Conservation (phyloP, 2,113 vertebrate genomes). For the Nyctereutes procyonoides region DNA sequence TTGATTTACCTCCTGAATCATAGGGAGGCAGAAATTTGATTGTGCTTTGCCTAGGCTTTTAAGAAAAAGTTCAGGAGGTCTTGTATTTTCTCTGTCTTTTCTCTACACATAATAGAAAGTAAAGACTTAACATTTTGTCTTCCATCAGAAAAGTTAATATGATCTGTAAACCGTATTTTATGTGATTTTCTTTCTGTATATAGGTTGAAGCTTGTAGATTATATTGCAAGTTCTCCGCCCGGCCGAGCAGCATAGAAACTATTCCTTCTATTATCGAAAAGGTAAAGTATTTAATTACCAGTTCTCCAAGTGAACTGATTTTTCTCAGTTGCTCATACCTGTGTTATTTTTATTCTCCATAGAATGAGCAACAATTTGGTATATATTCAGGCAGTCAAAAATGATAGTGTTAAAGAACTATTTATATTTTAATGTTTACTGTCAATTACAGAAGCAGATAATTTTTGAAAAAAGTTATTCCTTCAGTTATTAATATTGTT, state of each 20-base stretch:
- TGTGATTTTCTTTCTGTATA: slow-evolving; percentile 28
- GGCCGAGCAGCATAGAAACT: slow-evolving; percentile 92
- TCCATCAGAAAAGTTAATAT: not conserved
- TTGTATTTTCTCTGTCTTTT: slow-evolving; percentile 17
- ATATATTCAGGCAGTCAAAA: slow-evolving; percentile 28
- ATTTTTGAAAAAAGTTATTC: slow-evolving; percentile 33
- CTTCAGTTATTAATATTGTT: slow-evolving; percentile 4
- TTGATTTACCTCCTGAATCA: slow-evolving; percentile 51
- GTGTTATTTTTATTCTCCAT: slow-evolving; percentile 2
- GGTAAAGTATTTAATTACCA: slow-evolving; percentile 85
- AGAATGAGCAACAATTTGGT: slow-evolving; percentile 1
- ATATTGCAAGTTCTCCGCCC: slow-evolving; percentile 95
- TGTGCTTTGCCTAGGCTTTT: not conserved
- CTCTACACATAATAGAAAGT: not conserved
- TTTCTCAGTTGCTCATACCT: not conserved
- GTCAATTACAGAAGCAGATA: slow-evolving; percentile 19
- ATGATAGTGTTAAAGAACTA: slow-evolving; percentile 35
- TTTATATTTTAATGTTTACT: not conserved
- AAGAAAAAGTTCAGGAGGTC: not conserved
- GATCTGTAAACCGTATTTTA: slow-evolving; percentile 39
- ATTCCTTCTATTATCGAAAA: slow-evolving; percentile 96
- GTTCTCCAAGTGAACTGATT: not conserved
- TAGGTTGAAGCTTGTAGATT: slow-evolving; percentile 97
- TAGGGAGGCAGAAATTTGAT: slow-evolving; percentile 14
- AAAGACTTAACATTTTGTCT: slow-evolving; percentile 35